Percentiles rank a stretch among this genome's conserved stretches.
These are phyloP conservation scores for Cheilosia grossa DNA, from an alignment of 2,888 invertebrate species.

Conservation along the genomic window DNA sequence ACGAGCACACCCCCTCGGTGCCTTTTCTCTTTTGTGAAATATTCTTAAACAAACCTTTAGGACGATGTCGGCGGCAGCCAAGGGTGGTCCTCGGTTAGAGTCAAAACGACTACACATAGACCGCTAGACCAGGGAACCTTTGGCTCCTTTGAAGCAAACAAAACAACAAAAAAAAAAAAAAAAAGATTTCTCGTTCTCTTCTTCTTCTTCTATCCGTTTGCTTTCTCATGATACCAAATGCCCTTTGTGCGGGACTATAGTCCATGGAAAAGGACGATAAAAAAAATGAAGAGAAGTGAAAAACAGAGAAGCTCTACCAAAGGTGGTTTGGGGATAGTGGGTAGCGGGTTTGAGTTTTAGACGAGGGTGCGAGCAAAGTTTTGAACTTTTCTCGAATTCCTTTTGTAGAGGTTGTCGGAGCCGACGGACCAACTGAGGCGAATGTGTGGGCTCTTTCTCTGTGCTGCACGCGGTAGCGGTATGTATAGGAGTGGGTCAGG, in stretches of 20 bases:
- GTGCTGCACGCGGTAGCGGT: conserved; percentile 12
- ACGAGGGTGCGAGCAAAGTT: conserved; percentile 69
- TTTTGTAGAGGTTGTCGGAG: conserved; percentile 51
- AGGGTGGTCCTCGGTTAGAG: conserved; percentile 56
- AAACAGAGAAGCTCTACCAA: conserved; percentile 55
- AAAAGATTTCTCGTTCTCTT: conserved; percentile 55
- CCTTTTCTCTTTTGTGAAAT: conserved; percentile 54
- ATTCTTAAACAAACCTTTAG: conserved; percentile 73
- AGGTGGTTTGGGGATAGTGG: conserved; percentile 43
- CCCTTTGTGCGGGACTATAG: conserved; percentile 68
- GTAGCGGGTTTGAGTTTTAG: conserved; percentile 50
- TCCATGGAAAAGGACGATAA: conserved; percentile 45
- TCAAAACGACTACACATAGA: conserved; percentile 62
- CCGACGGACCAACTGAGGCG: conserved; percentile 36
- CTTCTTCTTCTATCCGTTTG: conserved; percentile 55
- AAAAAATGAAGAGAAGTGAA: conserved; percentile 29
- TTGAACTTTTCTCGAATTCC: conserved; percentile 73
- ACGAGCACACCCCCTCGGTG: conserved; percentile 30
- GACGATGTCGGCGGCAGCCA: conserved; percentile 24
- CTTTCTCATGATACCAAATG: conserved; percentile 72
- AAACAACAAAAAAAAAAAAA: conserved; percentile 50
- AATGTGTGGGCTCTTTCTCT: conserved; percentile 61
- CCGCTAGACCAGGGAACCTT: conserved; percentile 71
- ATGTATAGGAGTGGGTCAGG: conserved; percentile 30
- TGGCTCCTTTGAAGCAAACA: conserved; percentile 66